Base-by-base conservation (phyloP, 2,888 invertebrate genomes). In the Drosophila putrida region DNA sequence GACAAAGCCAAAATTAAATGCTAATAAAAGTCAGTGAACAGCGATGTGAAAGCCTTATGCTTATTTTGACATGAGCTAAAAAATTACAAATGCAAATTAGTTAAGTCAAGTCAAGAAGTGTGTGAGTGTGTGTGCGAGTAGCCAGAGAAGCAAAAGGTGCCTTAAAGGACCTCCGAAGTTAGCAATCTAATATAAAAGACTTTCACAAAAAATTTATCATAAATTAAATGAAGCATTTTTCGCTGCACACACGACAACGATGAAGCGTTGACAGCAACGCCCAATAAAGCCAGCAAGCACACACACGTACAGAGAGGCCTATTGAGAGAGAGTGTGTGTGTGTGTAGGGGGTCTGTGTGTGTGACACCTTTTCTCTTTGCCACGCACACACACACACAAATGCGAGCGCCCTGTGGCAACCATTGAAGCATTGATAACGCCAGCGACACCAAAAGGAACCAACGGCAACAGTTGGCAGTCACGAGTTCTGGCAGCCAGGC, bases 71-170 rank as follows among this genome's bases (percentile, higher is more conserved):
- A 87, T 85, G 78, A 79, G 87, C 80, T 80, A 63, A 83, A 81
- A 76, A 89, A 89, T 88, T 89, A 86, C 80, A 79, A 83, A 88
- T 89, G 85, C 88, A 89, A 88, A 88, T 89, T 88, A 88, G 78
- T 75, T 79, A 53, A 41, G 49, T 44, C 49, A 39, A 60, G 65
- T 74, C 60, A 47, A 61, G 55, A 44, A 58, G 60, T 27, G 13
- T 54, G 41, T 49, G 13, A 50, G 41, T 49, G 58, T 31, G 43
- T 47, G 51, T 10, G 35, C n/a, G 28, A 15, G 13, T 5, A 10
- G 20, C 28, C 53, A 62, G 51, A 64, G 50, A 41, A 43, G 35
- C 39, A 47, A 70, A 65, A 47, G 61, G 53, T 47, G 44, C 31
- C 53, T 58, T 46, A 69, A 78, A 76, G 75, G 54, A 39, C 49